These are phyloP conservation scores for Cheumatopsyche charites DNA, from an alignment of 1,140 invertebrate genomes.

Conservation along the genomic window DNA sequence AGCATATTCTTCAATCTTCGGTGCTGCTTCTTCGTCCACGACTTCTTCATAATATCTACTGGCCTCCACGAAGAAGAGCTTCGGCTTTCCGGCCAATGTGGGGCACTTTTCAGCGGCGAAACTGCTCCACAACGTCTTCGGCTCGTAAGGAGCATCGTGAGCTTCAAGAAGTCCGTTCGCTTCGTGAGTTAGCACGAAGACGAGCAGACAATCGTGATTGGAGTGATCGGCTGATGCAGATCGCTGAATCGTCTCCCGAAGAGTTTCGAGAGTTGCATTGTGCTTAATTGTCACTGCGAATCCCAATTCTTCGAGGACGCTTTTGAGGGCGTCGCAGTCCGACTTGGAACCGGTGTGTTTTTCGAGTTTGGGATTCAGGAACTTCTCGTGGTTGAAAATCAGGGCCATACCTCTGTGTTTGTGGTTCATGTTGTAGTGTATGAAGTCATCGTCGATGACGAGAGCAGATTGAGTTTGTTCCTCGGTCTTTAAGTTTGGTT, in stretches of 20 bases:
- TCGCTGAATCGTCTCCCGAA: slow-evolving; percentile 69
- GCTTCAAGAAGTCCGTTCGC: slow-evolving; percentile 87
- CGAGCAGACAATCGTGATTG: slow-evolving; percentile 77
- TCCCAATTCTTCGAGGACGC: slow-evolving; percentile 69
- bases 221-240: slow-evolving; percentile 75
- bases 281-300: slow-evolving; percentile 74
- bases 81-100: slow-evolving; percentile 90
- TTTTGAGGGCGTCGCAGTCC: slow-evolving; percentile 72
- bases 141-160: slow-evolving; percentile 82
- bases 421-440: slow-evolving; percentile 88
- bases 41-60: too few relatives aligned
- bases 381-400: slow-evolving; percentile 90
- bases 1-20: too few relatives aligned
- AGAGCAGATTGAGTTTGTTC: too few relatives aligned
- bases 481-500: too few relatives aligned
- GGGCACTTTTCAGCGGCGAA: slow-evolving; percentile 89
- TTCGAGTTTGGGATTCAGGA: slow-evolving; percentile 64
- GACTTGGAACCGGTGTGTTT: slow-evolving; percentile 75
- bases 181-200: slow-evolving; percentile 88
- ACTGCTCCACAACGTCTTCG: slow-evolving; percentile 79
- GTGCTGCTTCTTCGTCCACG: slow-evolving; percentile 66
- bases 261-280: slow-evolving; percentile 68
- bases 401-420: slow-evolving; percentile 78
- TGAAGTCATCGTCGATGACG: slow-evolving; percentile 71
- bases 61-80: slow-evolving; percentile 87